Conservation (phyloP, 2,888 invertebrate species). For the Brassicogethes aeneus region DNA sequence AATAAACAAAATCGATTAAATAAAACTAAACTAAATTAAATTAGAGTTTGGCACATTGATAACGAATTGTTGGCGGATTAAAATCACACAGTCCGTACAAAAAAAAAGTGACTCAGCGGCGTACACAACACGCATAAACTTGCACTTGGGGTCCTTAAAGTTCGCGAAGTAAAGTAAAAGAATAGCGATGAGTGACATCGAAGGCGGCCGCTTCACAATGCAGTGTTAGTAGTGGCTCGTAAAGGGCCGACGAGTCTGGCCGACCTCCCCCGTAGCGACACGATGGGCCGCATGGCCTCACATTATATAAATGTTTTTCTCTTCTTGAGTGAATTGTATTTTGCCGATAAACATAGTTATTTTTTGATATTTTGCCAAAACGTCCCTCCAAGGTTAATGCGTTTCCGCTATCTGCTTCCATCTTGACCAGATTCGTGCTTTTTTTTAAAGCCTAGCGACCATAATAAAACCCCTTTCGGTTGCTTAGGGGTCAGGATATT, state of each 20-base stretch:
- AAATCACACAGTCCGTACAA: too few relatives aligned
- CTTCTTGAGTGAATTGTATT: background rate
- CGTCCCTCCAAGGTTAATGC: background rate
- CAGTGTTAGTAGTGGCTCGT: slow-evolving; percentile 26
- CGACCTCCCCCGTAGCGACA: slow-evolving; percentile 20
- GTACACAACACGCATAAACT: slow-evolving; percentile 19
- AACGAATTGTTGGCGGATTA: too few relatives aligned
- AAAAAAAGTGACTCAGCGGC: slow-evolving; percentile 6
- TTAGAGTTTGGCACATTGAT: background rate
- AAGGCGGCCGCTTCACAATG: slow-evolving; percentile 31
- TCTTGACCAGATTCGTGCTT: background rate
- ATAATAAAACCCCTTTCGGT: background rate
- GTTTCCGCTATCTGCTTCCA: slow-evolving; percentile 1
- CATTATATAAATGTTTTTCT: slow-evolving; percentile 2
- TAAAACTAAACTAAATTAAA: too few relatives aligned
- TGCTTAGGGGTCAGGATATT: slow-evolving; percentile 16
- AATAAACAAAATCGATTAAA: too few relatives aligned
- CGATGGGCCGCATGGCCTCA: slow-evolving; percentile 27
- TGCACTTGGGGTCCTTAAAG: slow-evolving; percentile 22
- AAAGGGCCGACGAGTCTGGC: slow-evolving; percentile 24
- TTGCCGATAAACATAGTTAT: background rate
- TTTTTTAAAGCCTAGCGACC: too few relatives aligned
- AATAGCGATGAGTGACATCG: slow-evolving; percentile 29
- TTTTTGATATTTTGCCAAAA: slow-evolving; percentile 1
- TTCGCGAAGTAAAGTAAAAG: slow-evolving; percentile 25